Evolutionary conservation across 2,888 invertebrate genomes (phyloP).

Genomic region (Trilocha varians): DNA sequence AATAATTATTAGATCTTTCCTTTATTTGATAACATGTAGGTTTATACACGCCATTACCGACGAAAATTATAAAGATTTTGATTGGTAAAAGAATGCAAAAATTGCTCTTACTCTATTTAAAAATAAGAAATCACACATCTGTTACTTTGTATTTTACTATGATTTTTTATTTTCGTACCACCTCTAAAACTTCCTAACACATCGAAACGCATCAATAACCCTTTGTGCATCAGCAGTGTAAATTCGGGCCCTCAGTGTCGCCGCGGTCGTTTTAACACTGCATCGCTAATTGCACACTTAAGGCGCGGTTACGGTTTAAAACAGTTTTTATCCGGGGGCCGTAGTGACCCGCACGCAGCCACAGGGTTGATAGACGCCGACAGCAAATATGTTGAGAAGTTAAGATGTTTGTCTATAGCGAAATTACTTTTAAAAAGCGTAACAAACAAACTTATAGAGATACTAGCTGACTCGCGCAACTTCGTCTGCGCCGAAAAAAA

Average conservation of each 20-base stretch:
- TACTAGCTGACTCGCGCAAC: no score
- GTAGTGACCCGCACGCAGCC: slow-evolving; percentile 37
- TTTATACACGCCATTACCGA: no score
- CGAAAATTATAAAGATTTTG: no score
- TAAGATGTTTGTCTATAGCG: no score
- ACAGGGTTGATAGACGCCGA: slow-evolving; percentile 23
- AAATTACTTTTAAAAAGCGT: no score
- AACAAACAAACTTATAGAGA: no score
- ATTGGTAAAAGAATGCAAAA: no score
- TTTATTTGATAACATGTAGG: no score
- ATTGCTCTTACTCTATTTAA: no score
- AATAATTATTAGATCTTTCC: no score
- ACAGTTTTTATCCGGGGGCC: slow-evolving; percentile 57
- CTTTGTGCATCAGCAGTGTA: slow-evolving; percentile 59
- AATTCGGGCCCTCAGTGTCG: slow-evolving; percentile 62
- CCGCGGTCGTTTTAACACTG: slow-evolving; percentile 67
- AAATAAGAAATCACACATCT: neutral
- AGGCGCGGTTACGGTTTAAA: slow-evolving; percentile 47
- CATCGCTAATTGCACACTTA: slow-evolving; percentile 69
- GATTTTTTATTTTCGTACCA: slow-evolving; percentile 3
- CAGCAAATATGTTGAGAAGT: slow-evolving; percentile 2
- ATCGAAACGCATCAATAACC: slow-evolving; percentile 50
- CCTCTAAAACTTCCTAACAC: slow-evolving; percentile 23
- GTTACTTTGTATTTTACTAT: neutral
- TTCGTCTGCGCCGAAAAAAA: no score